Percentiles rank a stretch among this genome's conserved stretches.
Evolutionary conservation across 1,140 invertebrate species (phyloP).

Genomic region (Cotesia vestalis): DNA sequence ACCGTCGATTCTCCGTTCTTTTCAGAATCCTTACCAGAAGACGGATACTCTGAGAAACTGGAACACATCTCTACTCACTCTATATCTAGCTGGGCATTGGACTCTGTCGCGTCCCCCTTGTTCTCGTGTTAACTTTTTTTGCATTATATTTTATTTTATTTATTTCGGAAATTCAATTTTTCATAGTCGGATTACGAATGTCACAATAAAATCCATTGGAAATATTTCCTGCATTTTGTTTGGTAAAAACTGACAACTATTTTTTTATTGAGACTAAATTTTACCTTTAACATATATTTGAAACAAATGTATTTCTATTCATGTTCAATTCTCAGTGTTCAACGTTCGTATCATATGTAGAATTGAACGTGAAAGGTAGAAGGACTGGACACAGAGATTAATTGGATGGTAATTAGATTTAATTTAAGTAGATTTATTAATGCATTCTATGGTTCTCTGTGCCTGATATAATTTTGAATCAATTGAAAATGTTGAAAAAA

Average conservation of each 20-base stretch:
- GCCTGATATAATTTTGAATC: neutral
- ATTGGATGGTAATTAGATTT: neutral
- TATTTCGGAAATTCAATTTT: conserved; percentile 13
- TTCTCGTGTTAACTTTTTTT: neutral
- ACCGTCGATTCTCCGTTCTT: conserved; percentile 45
- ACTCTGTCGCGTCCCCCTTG: neutral
- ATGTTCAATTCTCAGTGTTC: no score
- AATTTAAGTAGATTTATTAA: conserved; percentile 10
- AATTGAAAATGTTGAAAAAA: no score
- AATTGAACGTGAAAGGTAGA: no score
- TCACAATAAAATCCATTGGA: neutral
- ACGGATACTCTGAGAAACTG: conserved; percentile 14
- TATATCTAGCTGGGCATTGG: neutral
- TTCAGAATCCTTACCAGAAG: conserved; percentile 26
- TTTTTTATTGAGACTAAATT: no score
- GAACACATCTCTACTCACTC: conserved; percentile 14
- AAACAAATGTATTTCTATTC: no score
- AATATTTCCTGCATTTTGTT: neutral
- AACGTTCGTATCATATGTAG: no score
- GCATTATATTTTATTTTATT: neutral
- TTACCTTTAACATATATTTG: no score
- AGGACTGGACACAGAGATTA: no score
- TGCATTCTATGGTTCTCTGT: conserved; percentile 8
- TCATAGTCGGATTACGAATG: neutral
- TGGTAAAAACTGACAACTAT: neutral